Base-by-base conservation (phyloP, 2,113 vertebrate genomes). In the Podarcis cretensis region DNA sequence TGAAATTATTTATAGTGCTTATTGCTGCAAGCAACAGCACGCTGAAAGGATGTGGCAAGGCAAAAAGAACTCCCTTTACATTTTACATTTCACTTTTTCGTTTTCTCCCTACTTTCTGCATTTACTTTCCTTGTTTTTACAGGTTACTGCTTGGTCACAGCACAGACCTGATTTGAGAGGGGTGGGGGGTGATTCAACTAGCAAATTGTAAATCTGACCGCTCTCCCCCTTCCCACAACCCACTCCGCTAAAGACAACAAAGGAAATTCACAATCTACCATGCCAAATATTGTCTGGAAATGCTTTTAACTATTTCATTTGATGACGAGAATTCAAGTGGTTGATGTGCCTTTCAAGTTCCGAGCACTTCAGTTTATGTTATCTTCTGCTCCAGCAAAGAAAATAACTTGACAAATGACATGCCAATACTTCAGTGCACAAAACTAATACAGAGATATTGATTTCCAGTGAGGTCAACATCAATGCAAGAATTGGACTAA, bases 331-430 rank as follows among this genome's bases (percentile, higher is more conserved):
- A 80, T 75, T 75, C 0, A 81, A 85, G 12, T 48, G 3, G 21
- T 23, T 63, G 74, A 79, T 79, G 81, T 83, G n/a, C 43, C 80
- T 86, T 90, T 81, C 27, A 85, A 16, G 10, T 88, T 93, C 90
- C 23, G 85, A 88, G 27, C 5, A 32, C 18, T 89, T 90, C 10
- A 79, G 13, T 86, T 92, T 32, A 92, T 84, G 86, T 85, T 32
- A 90, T 83, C 43, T 86, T 83, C 57, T 76, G 89, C 40, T 2
- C 3, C 75, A 87, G 32, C 0, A 84, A 84, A 85, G 4, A 86
- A 90, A 92, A 90, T 73, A 80, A 43, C 1, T 43, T 88, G 1
- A 68, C 69, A 40, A 1, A 57, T 76, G 48, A 43, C 68, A 32
- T 79, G 5, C 12, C 78, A 82, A n/a, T 35, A 81, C 1, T 83